These are phyloP conservation scores for Toxotes chatareus DNA, from an alignment of 2,113 vertebrate species.

Conservation along the genomic window DNA sequence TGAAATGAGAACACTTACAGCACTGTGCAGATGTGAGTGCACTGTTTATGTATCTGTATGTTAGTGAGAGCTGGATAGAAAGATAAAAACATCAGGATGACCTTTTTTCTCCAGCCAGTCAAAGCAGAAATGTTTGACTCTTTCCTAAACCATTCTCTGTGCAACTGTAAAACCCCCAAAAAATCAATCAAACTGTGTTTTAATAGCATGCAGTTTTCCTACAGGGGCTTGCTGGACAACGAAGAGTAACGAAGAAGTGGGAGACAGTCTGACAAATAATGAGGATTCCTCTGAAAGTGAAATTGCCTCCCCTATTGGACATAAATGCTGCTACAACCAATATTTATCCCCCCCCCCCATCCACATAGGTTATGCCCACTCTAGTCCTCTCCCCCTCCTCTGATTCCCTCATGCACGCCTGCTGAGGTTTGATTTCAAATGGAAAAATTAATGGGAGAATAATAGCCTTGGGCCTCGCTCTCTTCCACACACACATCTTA, in stretches of 20 bases:
- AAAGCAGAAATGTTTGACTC: not conserved
- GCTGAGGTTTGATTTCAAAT: conserved; percentile 86
- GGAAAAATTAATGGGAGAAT: conserved; percentile 89
- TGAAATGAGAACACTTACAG: conserved; percentile 1
- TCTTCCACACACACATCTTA: conserved; percentile 73
- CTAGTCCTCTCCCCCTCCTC: conserved; percentile 56
- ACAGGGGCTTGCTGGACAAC: not conserved
- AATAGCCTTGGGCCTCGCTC: conserved; percentile 83
- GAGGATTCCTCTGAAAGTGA: conserved; percentile 72
- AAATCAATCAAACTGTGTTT: conserved; percentile 23
- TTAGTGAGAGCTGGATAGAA: not conserved
- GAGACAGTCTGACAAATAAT: conserved; percentile 53
- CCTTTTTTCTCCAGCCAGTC: not conserved
- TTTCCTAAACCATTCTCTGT: not conserved
- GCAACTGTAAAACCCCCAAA: not conserved
- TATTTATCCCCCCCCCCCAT: conserved; percentile 22
- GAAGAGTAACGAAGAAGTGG: not conserved
- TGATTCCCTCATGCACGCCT: conserved; percentile 72
- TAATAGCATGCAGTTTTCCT: conserved; percentile 27
- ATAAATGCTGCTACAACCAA: conserved; percentile 71
- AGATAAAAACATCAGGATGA: not conserved
- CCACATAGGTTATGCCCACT: conserved; percentile 65
- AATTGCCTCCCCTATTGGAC: conserved; percentile 84
- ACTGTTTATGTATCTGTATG: not conserved
- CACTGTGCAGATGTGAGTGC: not conserved